Percentiles rank a stretch among this genome's conserved stretches.
Conservation (phyloP, 2,797 vertebrate genomes). For the Microctenopoma steveboyesi region DNA sequence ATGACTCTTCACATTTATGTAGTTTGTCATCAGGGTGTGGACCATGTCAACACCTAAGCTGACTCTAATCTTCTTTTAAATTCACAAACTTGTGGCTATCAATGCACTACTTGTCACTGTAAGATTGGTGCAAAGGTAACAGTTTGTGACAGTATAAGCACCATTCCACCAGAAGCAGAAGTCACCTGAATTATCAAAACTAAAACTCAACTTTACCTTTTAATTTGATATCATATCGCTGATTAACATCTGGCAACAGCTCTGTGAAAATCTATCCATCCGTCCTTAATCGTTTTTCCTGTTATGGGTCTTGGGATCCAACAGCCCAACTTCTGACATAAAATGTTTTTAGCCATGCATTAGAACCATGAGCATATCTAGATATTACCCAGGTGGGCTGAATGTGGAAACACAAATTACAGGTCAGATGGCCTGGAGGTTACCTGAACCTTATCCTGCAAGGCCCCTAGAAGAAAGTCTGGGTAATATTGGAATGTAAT, state of each 20-base stretch:
- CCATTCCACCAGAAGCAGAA: background rate
- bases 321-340: no score
- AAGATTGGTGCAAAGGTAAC: slow-evolving; percentile 26
- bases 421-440: no score
- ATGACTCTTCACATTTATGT: slow-evolving; percentile 63
- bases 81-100: slow-evolving; percentile 45
- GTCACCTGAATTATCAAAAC: background rate
- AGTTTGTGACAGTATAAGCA: background rate
- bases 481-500: no score
- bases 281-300: no score
- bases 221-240: background rate
- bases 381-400: no score
- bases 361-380: no score
- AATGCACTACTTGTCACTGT: slow-evolving; percentile 25
- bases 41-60: slow-evolving; percentile 58
- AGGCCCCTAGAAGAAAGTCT: no score
- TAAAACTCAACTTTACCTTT: background rate
- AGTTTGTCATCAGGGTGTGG: slow-evolving; percentile 68
- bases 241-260: background rate
- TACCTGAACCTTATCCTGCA: no score
- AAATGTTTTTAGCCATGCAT: no score
- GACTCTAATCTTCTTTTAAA: slow-evolving; percentile 69
- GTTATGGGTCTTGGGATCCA: no score
- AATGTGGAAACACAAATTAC: no score
- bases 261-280: background rate